Evolutionary conservation across 2,113 vertebrate genomes (phyloP).

Genomic region (Syngnathus scovelli): DNA sequence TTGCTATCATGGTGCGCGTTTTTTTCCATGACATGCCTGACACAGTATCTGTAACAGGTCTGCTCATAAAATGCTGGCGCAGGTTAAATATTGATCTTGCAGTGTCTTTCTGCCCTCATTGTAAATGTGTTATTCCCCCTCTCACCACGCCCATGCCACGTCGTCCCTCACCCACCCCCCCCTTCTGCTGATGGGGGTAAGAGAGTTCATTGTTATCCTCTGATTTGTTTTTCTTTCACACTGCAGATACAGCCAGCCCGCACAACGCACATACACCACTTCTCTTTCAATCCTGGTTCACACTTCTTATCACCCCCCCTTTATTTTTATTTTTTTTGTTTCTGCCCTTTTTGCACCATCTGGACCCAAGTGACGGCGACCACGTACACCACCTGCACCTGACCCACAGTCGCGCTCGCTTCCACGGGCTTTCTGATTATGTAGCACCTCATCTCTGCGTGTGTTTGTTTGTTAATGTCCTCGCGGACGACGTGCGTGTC

Average conservation of each 20-base stretch:
- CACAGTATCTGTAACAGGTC: not conserved
- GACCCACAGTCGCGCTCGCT: slow-evolving; percentile 15
- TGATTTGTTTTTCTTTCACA: slow-evolving; percentile 61
- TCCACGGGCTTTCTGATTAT: slow-evolving; percentile 23
- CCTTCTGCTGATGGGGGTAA: slow-evolving; percentile 42
- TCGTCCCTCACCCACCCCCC: not conserved
- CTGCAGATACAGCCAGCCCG: slow-evolving; percentile 52
- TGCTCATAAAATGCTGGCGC: not conserved
- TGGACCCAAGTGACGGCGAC: slow-evolving; percentile 35
- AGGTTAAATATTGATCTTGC: slow-evolving; percentile 9
- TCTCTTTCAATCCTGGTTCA: slow-evolving; percentile 41
- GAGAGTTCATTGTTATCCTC: slow-evolving; percentile 52
- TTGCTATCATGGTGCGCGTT: not conserved
- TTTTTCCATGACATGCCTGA: not conserved
- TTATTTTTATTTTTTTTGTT: slow-evolving; percentile 28
- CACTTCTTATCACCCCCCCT: slow-evolving; percentile 10
- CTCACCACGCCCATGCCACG: slow-evolving; percentile 3
- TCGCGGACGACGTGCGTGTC: slow-evolving; percentile 13
- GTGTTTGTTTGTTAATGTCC: slow-evolving; percentile 26
- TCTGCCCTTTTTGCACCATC: slow-evolving; percentile 27
- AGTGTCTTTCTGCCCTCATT: not conserved
- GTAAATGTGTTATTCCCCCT: not conserved
- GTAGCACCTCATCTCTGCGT: slow-evolving; percentile 3
- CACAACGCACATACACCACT: slow-evolving; percentile 11
- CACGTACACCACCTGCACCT: slow-evolving; percentile 42